Evolutionary conservation across 2,888 invertebrate species (phyloP).

Genomic region (Elmis aenea): DNA sequence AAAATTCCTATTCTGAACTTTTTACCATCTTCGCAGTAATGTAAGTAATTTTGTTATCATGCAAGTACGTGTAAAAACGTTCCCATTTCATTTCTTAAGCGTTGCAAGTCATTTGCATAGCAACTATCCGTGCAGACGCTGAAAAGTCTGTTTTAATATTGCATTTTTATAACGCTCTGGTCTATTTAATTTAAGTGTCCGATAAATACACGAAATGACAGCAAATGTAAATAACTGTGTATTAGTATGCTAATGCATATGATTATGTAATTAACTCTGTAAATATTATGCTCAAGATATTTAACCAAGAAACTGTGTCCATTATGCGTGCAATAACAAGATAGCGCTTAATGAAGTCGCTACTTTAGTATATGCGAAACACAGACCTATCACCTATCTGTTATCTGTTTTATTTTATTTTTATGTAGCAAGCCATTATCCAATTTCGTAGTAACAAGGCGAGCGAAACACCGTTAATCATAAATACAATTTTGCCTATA

Average conservation of each 20-base stretch:
- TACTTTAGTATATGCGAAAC: too few relatives aligned
- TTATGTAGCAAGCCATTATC: too few relatives aligned
- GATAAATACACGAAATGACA: conserved; percentile 12
- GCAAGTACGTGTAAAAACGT: conserved; percentile 16
- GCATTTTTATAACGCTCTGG: conserved; percentile 18
- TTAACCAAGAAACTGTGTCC: conserved; percentile 15
- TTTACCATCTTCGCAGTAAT: too few relatives aligned
- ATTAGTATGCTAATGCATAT: conserved; percentile 8
- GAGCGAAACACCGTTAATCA: too few relatives aligned
- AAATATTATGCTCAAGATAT: conserved; percentile 12
- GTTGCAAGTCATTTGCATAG: conserved; percentile 23
- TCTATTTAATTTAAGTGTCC: conserved; percentile 17
- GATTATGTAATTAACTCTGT: conserved; percentile 7
- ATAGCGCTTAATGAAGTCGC: too few relatives aligned
- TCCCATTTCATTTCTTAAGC: conserved; percentile 19
- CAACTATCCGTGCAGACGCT: conserved; percentile 19
- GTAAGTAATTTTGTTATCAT: conserved; percentile 16
- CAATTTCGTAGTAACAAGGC: too few relatives aligned
- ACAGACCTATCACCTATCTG: too few relatives aligned
- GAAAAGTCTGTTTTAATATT: conserved; percentile 12
- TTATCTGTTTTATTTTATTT: too few relatives aligned
- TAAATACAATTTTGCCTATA: too few relatives aligned
- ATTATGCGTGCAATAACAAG: conserved; percentile 11
- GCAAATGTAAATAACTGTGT: conserved; percentile 9
- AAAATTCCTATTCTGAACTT: too few relatives aligned